These are phyloP conservation scores for Dicyrtomina minuta DNA, from an alignment of 2,888 invertebrate genomes.

Conservation along the genomic window DNA sequence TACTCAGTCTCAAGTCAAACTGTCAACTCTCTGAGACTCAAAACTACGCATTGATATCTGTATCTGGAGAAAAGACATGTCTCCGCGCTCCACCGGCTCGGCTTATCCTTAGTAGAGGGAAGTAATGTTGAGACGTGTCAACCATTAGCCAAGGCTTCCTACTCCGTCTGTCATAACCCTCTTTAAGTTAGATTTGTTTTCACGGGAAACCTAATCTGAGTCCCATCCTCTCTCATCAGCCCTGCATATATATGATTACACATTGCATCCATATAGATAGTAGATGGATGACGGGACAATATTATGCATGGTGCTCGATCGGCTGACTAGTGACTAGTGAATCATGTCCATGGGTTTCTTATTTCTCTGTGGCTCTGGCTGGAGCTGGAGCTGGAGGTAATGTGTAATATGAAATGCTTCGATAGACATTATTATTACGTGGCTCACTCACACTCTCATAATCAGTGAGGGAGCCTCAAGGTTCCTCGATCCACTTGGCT, in stretches of 20 bases:
- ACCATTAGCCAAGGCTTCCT: constrained; percentile 16
- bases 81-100: background rate
- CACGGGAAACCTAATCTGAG: constrained; percentile 29
- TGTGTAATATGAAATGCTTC: background rate
- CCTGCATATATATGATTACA: too few relatives aligned
- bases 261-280: too few relatives aligned
- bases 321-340: too few relatives aligned
- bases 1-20: background rate
- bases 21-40: too few relatives aligned
- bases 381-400: constrained; percentile 26
- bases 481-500: too few relatives aligned
- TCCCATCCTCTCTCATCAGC: background rate
- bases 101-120: too few relatives aligned
- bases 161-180: constrained; percentile 20
- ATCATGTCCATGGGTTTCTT: constrained; percentile 20
- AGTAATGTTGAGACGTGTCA: constrained; percentile 26
- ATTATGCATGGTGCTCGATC: too few relatives aligned
- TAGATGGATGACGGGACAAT: too few relatives aligned
- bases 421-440: too few relatives aligned
- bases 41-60: background rate
- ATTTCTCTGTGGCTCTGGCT: background rate
- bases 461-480: too few relatives aligned
- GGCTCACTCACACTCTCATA: too few relatives aligned
- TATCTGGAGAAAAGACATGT: too few relatives aligned
- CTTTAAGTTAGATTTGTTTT: constrained; percentile 20